phyloP scores from a whole-genome alignment of 2,888 invertebrate species.

The Xiphydria camelus region DNA sequence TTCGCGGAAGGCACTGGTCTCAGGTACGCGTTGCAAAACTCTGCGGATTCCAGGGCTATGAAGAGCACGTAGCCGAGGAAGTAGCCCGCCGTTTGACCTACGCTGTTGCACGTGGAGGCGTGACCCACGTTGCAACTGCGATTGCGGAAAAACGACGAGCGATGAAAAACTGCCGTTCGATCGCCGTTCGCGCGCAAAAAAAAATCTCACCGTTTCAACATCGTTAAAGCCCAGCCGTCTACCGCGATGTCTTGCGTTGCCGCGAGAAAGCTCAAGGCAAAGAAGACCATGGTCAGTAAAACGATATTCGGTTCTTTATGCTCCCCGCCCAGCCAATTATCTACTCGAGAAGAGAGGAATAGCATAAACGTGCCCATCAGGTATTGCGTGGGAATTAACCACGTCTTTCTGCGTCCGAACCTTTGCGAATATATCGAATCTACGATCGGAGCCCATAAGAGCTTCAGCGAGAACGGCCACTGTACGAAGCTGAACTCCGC shows the following conservation, averaged over 20 bases:
- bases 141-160: no score
- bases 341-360: slow-evolving; percentile 74
- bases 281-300: slow-evolving; percentile 83
- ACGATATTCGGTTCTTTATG: slow-evolving; percentile 69
- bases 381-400: slow-evolving; percentile 94
- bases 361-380: slow-evolving; percentile 89
- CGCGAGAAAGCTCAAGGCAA: slow-evolving; percentile 91
- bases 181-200: slow-evolving; percentile 6
- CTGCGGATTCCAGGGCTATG: slow-evolving; percentile 91
- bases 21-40: slow-evolving; percentile 94
- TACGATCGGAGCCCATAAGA: slow-evolving; percentile 98
- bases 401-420: slow-evolving; percentile 93
- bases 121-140: slow-evolving; percentile 93
- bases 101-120: slow-evolving; percentile 98
- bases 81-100: slow-evolving; percentile 97
- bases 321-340: slow-evolving; percentile 76
- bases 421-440: slow-evolving; percentile 83
- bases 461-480: slow-evolving; percentile 90
- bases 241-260: slow-evolving; percentile 99
- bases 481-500: slow-evolving; percentile 91
- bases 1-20: slow-evolving; percentile 70
- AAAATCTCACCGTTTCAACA: slow-evolving; percentile 79
- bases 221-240: slow-evolving; percentile 99
- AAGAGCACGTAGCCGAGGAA: slow-evolving; percentile 97
- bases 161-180: slow-evolving; percentile 8